phyloP scores from a whole-genome alignment of 2,113 vertebrate genomes.

The Dasyornis broadbenti region DNA sequence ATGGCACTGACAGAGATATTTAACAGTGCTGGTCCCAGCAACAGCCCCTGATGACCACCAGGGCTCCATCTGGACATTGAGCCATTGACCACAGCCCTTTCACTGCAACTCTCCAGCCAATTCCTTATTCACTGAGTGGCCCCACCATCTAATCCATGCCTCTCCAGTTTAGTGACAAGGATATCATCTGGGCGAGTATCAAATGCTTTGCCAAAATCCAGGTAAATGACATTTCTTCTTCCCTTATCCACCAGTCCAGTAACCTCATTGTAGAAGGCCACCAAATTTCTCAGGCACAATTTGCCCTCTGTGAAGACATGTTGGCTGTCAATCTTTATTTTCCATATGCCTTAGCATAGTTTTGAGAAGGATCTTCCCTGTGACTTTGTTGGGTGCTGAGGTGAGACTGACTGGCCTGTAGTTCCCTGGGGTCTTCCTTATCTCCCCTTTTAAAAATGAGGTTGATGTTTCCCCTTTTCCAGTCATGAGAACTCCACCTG shows the following conservation, averaged over 20 bases:
- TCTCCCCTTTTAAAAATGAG: background rate
- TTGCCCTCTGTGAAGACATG: background rate
- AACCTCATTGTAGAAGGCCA: background rate
- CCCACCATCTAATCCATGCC: background rate
- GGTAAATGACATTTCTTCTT: background rate
- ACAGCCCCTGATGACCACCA: background rate
- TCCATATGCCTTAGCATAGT: background rate
- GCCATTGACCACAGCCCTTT: background rate
- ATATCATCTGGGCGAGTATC: background rate
- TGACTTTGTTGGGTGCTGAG: background rate
- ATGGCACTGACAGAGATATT: background rate
- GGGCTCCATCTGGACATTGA: background rate
- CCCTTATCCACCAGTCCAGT: too few species aligned
- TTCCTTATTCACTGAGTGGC: too few species aligned
- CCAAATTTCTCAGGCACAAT: background rate
- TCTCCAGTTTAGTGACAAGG: background rate
- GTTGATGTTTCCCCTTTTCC: background rate
- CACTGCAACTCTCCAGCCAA: rapidly evolving
- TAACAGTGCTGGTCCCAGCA: background rate
- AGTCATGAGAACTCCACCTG: background rate
- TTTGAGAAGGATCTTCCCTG: background rate
- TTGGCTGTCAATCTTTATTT: background rate
- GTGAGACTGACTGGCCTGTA: background rate
- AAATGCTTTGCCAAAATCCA: background rate
- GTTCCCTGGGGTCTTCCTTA: background rate